phyloP scores from a whole-genome alignment of 2,797 vertebrate genomes.

The Champsocephalus gunnari region DNA sequence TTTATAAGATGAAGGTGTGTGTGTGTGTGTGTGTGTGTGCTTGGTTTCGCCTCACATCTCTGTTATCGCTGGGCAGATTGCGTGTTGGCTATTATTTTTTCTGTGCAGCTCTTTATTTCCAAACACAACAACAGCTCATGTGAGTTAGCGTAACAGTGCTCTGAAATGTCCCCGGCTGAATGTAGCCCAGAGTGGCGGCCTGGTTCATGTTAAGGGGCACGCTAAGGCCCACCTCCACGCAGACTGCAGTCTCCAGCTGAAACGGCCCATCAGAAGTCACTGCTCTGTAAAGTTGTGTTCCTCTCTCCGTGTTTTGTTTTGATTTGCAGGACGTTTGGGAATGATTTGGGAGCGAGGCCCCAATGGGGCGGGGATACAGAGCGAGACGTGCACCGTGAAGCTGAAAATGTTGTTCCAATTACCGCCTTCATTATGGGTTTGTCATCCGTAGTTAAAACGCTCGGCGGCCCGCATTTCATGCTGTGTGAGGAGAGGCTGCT shows the following conservation, averaged over 20 bases:
- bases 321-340: conserved; percentile 84
- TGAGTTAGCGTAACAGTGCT: conserved; percentile 50
- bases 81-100: conserved; percentile 43
- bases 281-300: conserved; percentile 78
- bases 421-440: conserved; percentile 84
- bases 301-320: conserved; percentile 81
- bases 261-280: conserved; percentile 82
- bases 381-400: conserved; percentile 70
- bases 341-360: conserved; percentile 82
- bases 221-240: conserved; percentile 60
- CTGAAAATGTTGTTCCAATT: conserved; percentile 87
- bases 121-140: conserved; percentile 51
- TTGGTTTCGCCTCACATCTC: conserved; percentile 5
- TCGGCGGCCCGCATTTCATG: conserved; percentile 78
- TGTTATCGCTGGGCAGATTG: conserved; percentile 32
- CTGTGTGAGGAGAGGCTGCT: conserved; percentile 68
- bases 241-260: conserved; percentile 75
- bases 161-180: conserved; percentile 39
- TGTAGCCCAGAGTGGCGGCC: conserved; percentile 66
- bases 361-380: conserved; percentile 79
- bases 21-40: conserved; percentile 15
- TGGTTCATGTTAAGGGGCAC: conserved; percentile 74
- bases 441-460: conserved; percentile 77
- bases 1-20: conserved; percentile 39
- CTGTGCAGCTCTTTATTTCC: conserved; percentile 50